Evolutionary conservation across 2,113 vertebrate species (phyloP).

Genomic region (Solea solea): DNA sequence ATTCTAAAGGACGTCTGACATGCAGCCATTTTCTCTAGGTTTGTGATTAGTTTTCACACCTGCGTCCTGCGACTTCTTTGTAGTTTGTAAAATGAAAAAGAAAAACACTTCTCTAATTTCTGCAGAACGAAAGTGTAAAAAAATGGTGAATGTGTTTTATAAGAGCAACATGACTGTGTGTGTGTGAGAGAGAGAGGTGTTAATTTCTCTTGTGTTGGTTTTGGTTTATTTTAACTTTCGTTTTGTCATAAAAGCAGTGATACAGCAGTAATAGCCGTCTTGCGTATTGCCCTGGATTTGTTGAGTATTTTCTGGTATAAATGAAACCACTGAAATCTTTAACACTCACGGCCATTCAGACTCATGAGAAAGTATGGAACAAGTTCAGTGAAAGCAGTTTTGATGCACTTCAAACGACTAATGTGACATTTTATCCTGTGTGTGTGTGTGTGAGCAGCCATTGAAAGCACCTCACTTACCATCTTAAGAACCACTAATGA

Average conservation of each 20-base stretch:
- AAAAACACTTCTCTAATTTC: slow-evolving; percentile 1
- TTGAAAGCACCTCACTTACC: slow-evolving; percentile 49
- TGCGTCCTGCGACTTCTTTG: too few relatives aligned
- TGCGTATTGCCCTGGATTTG: slow-evolving; percentile 31
- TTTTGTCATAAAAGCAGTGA: slow-evolving; percentile 50
- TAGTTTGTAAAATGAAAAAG: too few relatives aligned
- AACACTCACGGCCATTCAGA: slow-evolving; percentile 11
- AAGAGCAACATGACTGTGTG: slow-evolving; percentile 14
- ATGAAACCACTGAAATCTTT: slow-evolving; percentile 44
- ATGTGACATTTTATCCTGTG: slow-evolving; percentile 44
- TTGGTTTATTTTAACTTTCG: slow-evolving; percentile 15
- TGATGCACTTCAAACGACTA: slow-evolving; percentile 6
- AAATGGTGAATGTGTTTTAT: slow-evolving; percentile 9
- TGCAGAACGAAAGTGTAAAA: background rate
- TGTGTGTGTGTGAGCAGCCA: slow-evolving; percentile 8
- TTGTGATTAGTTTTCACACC: slow-evolving; percentile 13
- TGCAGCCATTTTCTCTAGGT: slow-evolving; percentile 29
- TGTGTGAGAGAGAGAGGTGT: slow-evolving; percentile 1
- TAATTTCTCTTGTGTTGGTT: slow-evolving; percentile 19
- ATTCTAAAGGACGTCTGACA: slow-evolving; percentile 47
- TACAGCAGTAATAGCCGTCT: slow-evolving; percentile 53
- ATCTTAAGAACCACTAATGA: slow-evolving; percentile 37
- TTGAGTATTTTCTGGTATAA: slow-evolving; percentile 47
- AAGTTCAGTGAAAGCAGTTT: slow-evolving; percentile 21
- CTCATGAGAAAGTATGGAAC: slow-evolving; percentile 24